Conservation (phyloP, 2,113 vertebrate genomes). For the Sander vitreus region DNA sequence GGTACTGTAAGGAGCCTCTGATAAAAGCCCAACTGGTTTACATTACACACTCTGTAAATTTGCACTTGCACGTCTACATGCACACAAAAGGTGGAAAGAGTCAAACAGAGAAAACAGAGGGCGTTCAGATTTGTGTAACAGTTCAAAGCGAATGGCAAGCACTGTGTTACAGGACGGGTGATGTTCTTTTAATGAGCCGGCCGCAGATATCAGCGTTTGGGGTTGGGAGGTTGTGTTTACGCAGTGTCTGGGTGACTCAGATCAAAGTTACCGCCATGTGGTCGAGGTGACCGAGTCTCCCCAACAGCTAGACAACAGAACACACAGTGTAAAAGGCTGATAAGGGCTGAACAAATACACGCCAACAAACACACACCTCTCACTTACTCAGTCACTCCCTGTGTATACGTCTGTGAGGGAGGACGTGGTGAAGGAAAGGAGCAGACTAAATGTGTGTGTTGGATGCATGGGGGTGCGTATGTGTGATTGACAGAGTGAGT, state of each 20-base stretch:
- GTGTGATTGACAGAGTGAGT: slow-evolving; percentile 27
- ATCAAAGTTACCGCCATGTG: slow-evolving; percentile 50
- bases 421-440: slow-evolving; percentile 20
- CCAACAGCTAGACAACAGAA: slow-evolving; percentile 25
- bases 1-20: neutral
- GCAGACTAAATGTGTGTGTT: slow-evolving; percentile 14
- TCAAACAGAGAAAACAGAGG: neutral
- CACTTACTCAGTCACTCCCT: neutral
- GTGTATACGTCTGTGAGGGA: slow-evolving; percentile 16
- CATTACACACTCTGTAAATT: slow-evolving; percentile 36
- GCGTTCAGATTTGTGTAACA: neutral
- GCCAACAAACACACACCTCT: slow-evolving; percentile 16
- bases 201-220: slow-evolving; percentile 33
- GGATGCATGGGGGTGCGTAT: neutral
- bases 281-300: slow-evolving; percentile 17
- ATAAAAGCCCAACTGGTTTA: slow-evolving; percentile 36
- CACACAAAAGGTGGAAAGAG: slow-evolving; percentile 2
- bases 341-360: slow-evolving; percentile 57
- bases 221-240: slow-evolving; percentile 20
- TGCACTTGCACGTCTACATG: neutral
- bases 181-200: slow-evolving; percentile 42
- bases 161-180: neutral
- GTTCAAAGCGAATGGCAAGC: neutral
- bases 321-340: slow-evolving; percentile 28
- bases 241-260: slow-evolving; percentile 29